Evolutionary conservation across 2,888 invertebrate species (phyloP), one percentile per base, ranked within the genome.

Genomic region (Thumatha senex): DNA sequence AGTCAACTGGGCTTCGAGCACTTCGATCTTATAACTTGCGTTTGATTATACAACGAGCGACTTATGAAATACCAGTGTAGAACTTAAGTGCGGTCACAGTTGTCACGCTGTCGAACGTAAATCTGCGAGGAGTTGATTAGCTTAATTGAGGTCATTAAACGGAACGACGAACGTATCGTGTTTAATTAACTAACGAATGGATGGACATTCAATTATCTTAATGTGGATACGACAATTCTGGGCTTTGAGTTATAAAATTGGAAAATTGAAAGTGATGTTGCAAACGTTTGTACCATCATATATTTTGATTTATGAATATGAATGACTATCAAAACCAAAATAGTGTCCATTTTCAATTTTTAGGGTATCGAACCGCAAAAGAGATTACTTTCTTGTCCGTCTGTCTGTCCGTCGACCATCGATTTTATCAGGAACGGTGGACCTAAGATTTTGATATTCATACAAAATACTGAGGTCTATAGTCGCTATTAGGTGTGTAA

Each of bases 171-270:
- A 74, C 80, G 83, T 88, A 88, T 86, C 88, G 84, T 82, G 86
- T 87, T 89, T 89, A 89, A 90, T 90, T 90, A 88, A 89, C 82
- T 84, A 88, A 89, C 84, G 84, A 87, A 83, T 80, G 78, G 80
- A 78, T 78, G 72, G 77, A 78, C 80, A 78, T 78, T 77, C 74
- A 80, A 85, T 86, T 84, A 87, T 86, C 86, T 86, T 82, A 83
- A 84, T 82, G 83, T 77, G 70, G 75, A 80, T 78, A 78, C 77
- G 70, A 24, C 18, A 24, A 24, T 24, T 24, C 18, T 24, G 18
- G 5, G 5, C 18, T 2, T 5, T 24, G 18, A 24, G 18, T 24
- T 24, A 24, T 5, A 2, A 24, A 24, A 24, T 5, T 24, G 18
- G 18, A 24, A 24, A 24, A 24, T 24, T 24, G 36, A 14, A 36